Evolutionary conservation across 2,797 vertebrate genomes (phyloP), one percentile per base, ranked within the genome.

Genomic region (Rhinichthys osculus): DNA sequence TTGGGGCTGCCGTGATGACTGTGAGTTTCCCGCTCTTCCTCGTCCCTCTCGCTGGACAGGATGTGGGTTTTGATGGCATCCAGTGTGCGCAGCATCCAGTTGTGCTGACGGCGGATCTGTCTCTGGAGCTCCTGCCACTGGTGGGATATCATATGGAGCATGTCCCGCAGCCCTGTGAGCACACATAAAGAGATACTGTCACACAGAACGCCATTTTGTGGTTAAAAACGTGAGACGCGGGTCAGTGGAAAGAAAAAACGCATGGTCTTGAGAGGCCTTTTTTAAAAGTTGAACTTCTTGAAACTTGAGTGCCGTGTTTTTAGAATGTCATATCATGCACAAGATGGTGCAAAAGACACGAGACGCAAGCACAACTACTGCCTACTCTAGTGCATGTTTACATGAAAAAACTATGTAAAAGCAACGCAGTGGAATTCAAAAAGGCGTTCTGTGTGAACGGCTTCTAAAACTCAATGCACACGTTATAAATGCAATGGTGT

Each of bases 111-210:
- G 91, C 97, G 96, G 93, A 99, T 97, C 96, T 99, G 98, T 87
- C 95, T 96, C 96, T 99, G 98, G 89, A 99, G 96, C 93, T 99
- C 97, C 90, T 97, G 97, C 98, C 98, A 99, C 89, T 99, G 98
- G 94, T 95, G 94, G 70, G 94, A 94, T 87, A 99, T 97, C 97
- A 98, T 98, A 89, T 96, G 96, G 92, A 99, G 95, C 95, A 97
- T 99, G 91, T 99, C 97, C 94, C 95, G 96, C 91, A 99, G 95
- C 90, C 96, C 98, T 99, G 95, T 85, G 92, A 90, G 89, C 84
- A 84, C 38, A 92, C 50, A 85, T 30, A 85, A 81, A 17, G 19
- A 78, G 76, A 82, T 40, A 19, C n/a, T 27, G 38, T 47, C 14
- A 66, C 14, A 66, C 27, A 66, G 14, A 66, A 33, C 6, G 0